Evolutionary conservation across 2,113 vertebrate genomes (phyloP).

Genomic region (Sapayoa aenigma): DNA sequence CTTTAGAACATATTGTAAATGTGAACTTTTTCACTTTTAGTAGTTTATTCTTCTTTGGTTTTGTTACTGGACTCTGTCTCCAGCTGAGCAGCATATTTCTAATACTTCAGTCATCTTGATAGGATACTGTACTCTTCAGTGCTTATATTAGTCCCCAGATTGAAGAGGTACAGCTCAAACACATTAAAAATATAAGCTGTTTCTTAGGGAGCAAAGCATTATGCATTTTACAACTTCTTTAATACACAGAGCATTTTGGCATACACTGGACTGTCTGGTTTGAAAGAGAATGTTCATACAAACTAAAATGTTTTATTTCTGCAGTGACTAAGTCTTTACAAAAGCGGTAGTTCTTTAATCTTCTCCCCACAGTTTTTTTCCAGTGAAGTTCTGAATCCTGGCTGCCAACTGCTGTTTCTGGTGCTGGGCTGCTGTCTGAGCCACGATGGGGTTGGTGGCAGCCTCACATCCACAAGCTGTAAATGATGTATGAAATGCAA

Average conservation of each 20-base stretch:
- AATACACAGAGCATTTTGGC: neutral
- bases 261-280: neutral
- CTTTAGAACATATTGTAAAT: neutral
- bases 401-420: neutral
- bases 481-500: slow-evolving; percentile 59
- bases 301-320: slow-evolving; percentile 13
- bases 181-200: neutral
- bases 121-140: neutral
- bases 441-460: neutral
- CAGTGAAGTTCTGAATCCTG: neutral
- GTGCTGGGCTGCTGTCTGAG: neutral
- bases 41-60: neutral
- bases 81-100: neutral
- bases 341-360: neutral
- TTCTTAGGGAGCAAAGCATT: neutral
- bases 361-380: neutral
- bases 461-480: neutral
- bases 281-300: neutral
- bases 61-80: neutral
- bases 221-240: neutral
- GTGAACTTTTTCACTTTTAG: neutral
- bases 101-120: neutral
- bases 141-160: neutral
- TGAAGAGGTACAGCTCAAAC: neutral
- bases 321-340: neutral